Evolutionary conservation across 2,888 invertebrate genomes (phyloP), one percentile per base, ranked within the genome.

Genomic region (Achlya flavicornis): DNA sequence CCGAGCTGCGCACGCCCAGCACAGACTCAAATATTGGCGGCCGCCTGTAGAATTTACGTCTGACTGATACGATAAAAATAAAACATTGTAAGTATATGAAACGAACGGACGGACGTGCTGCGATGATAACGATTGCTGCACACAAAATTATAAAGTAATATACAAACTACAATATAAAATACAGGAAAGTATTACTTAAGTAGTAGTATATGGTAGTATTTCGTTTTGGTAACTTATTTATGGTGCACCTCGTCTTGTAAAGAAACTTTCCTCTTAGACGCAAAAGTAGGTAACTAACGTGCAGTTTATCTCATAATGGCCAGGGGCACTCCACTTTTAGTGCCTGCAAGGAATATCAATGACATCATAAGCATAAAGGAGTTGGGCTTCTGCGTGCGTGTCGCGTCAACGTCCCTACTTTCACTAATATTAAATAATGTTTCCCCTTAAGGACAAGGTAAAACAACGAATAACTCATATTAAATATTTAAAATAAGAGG

Each of bases 261-360:
- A 64, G 61, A 66, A 64, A 63, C 65, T 69, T 61, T 66, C 59
- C 63, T 62, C 57, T 62, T 59, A 65, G 67, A 65, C 68, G 69
- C 66, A 70, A 74, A 66, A 72, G 19, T 35, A n/a, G 35, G 5
- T 6, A 35, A 16, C 58, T 16, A 16, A n/a, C 33, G 33, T 58
- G 38, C n/a, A 38, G 70, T 76, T 81, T 78, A 76, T 79, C 73
- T 76, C 75, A 70, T 77, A 81, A 80, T 77, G 76, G 76, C 67
- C 66, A 67, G 74, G 74, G 75, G 78, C 79, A 82, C 78, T 83
- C 74, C 70, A 71, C 81, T 78, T 77, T 78, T 75, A 71, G 77
- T 70, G 75, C 71, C 83, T 75, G 76, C 66, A 63, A 78, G 77
- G 89, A 88, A 89, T 88, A 85, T 77, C 84, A 89, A 88, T 88